Conservation (phyloP, 2,797 vertebrate genomes). For the Sebastes oblongus region DNA sequence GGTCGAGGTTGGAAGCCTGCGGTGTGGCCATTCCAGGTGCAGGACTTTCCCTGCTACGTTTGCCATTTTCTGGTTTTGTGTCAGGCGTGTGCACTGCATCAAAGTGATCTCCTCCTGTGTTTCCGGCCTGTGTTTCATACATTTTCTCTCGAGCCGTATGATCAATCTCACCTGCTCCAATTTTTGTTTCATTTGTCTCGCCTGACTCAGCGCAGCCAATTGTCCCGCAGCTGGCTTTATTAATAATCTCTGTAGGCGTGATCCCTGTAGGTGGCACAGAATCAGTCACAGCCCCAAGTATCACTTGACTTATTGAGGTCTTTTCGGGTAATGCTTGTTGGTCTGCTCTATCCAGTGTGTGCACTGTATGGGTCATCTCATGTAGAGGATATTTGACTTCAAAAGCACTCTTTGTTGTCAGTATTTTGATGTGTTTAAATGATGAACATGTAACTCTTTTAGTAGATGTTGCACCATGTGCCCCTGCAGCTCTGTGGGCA, state of each 20-base stretch:
- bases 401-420: conserved; percentile 1
- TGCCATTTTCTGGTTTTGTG: conserved; percentile 3
- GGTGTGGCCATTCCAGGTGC: conserved; percentile 10
- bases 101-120: conserved; percentile 4
- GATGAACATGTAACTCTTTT: conserved; percentile 12
- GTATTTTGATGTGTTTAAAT: conserved; percentile 19
- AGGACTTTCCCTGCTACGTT: conserved; percentile 2
- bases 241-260: conserved; percentile 15
- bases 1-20: background rate
- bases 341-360: background rate
- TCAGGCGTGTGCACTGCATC: background rate
- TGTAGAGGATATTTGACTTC: background rate
- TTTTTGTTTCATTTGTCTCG: conserved; percentile 21
- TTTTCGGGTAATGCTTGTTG: conserved; percentile 1
- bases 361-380: background rate
- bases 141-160: conserved; percentile 9
- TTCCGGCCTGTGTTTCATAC: conserved; percentile 20
- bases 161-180: conserved; percentile 32
- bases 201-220: conserved; percentile 14
- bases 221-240: conserved; percentile 33
- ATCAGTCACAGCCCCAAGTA: conserved; percentile 25
- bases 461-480: background rate
- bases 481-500: conserved; percentile 6
- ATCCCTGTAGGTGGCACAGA: conserved; percentile 16
- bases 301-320: conserved; percentile 39